A percentile compares a stretch with the other conserved stretches of the same genome.
Evolutionary conservation across 2,888 invertebrate species (phyloP).

Genomic region (Hermodice carunculata): DNA sequence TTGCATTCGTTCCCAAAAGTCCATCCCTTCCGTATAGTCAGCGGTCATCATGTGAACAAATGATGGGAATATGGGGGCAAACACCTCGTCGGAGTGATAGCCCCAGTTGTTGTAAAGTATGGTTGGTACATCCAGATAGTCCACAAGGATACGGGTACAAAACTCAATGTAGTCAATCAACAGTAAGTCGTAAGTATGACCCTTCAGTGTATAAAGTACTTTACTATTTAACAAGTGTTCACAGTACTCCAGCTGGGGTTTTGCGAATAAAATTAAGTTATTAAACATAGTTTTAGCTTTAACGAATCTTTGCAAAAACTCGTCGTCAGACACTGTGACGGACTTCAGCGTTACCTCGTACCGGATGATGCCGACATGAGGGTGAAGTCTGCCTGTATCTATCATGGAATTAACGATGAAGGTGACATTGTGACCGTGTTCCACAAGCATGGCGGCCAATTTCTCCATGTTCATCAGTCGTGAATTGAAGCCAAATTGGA

Average conservation of each 20-base stretch:
- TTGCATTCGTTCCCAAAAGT: slow-evolving; percentile 16
- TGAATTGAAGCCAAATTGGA: slow-evolving; percentile 27
- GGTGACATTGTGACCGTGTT: slow-evolving; percentile 22
- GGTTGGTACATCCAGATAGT: slow-evolving; percentile 29
- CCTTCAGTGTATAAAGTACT: no score
- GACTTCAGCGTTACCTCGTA: no score
- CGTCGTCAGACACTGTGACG: no score
- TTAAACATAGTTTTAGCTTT: no score
- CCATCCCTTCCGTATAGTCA: slow-evolving; percentile 28
- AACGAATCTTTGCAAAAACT: no score
- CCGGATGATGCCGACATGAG: no score
- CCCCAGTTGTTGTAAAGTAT: slow-evolving; percentile 29
- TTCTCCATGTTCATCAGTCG: slow-evolving; percentile 31
- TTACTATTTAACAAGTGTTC: no score
- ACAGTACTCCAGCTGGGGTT: no score
- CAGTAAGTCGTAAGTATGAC: no score
- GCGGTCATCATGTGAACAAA: slow-evolving; percentile 29
- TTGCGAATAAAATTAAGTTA: no score
- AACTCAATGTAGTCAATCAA: no score
- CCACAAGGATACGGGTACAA: slow-evolving; percentile 31
- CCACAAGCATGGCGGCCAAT: slow-evolving; percentile 17
- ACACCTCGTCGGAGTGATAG: slow-evolving; percentile 7
- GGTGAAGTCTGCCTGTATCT: no score
- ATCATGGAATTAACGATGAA: slow-evolving; percentile 18
- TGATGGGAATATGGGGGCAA: slow-evolving; percentile 24